Conservation (phyloP, 2,797 vertebrate species). For the Hipposideros larvatus region DNA sequence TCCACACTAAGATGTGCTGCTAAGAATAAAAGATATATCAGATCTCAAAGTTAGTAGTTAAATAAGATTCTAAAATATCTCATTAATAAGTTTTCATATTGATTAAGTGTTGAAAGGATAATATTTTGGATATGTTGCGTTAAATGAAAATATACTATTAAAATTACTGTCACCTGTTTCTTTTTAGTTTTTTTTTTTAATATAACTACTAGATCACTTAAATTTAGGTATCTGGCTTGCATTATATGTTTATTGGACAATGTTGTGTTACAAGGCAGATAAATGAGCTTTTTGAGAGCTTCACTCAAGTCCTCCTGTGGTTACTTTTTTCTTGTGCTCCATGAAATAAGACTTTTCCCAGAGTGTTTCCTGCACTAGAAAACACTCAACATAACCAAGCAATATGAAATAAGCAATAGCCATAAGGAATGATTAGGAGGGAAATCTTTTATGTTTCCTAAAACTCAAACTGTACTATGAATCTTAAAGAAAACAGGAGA, state of each 20-base stretch:
- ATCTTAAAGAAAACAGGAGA: constrained; percentile 43
- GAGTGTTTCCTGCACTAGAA: background rate
- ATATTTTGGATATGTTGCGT: background rate
- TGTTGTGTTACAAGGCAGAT: background rate
- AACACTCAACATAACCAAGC: background rate
- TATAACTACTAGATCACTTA: background rate
- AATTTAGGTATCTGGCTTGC: background rate
- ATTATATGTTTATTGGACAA: background rate
- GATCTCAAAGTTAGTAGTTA: constrained; percentile 37
- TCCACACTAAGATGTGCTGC: background rate
- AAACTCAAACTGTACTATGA: constrained; percentile 41
- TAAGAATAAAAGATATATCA: background rate
- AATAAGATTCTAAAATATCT: constrained; percentile 28
- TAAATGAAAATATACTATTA: background rate
- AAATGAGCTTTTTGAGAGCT: background rate
- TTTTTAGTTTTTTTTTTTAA: constrained; percentile 13
- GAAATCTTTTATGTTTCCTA: constrained; percentile 7
- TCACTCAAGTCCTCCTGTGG: background rate
- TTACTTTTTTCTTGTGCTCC: background rate
- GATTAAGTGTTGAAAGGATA: background rate
- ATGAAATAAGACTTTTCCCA: constrained; percentile 4
- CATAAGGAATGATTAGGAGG: background rate
- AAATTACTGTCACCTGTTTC: constrained; percentile 16
- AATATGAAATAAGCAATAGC: background rate
- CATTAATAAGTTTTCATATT: constrained; percentile 9